Conservation (phyloP, 37 sponge, comb jelly and placozoan genomes). For the Beroe forskalii region DNA sequence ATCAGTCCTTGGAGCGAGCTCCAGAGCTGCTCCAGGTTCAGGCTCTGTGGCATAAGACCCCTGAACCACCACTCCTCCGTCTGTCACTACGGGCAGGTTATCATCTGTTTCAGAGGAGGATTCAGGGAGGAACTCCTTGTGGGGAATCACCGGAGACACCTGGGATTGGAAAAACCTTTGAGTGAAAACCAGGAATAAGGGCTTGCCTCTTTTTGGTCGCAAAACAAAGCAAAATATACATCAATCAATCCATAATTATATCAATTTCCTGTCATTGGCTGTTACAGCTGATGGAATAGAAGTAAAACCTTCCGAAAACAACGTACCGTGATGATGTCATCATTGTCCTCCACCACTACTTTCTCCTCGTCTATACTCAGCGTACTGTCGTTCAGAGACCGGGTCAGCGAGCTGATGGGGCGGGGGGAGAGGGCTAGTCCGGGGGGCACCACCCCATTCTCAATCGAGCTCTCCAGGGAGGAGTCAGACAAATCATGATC, state of each 20-base stretch:
- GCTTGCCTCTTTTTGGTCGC: too few relatives aligned
- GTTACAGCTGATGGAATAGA: too few relatives aligned
- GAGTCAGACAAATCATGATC: background rate
- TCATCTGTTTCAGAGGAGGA: background rate
- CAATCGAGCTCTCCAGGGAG: background rate
- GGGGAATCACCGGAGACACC: background rate
- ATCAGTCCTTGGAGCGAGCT: background rate
- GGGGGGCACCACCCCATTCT: background rate
- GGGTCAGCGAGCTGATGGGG: background rate
- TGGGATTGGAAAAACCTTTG: too few relatives aligned
- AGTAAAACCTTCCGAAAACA: too few relatives aligned
- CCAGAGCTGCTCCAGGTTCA: constrained; percentile 2
- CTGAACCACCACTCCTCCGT: background rate
- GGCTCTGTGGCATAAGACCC: background rate
- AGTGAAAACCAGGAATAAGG: too few relatives aligned
- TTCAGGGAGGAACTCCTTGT: constrained; percentile 33
- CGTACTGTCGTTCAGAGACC: background rate
- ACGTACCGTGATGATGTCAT: constrained; percentile 41
- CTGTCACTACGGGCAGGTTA: background rate
- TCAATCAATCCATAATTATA: too few relatives aligned
- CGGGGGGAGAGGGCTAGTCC: background rate
- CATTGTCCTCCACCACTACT: constrained; percentile 32
- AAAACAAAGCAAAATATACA: too few relatives aligned
- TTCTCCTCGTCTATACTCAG: background rate
- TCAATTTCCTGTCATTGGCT: too few relatives aligned